Percentiles rank a stretch among this genome's conserved stretches.
phyloP scores from a whole-genome alignment of 2,797 vertebrate species.

The Helicolenus hilgendorfi region DNA sequence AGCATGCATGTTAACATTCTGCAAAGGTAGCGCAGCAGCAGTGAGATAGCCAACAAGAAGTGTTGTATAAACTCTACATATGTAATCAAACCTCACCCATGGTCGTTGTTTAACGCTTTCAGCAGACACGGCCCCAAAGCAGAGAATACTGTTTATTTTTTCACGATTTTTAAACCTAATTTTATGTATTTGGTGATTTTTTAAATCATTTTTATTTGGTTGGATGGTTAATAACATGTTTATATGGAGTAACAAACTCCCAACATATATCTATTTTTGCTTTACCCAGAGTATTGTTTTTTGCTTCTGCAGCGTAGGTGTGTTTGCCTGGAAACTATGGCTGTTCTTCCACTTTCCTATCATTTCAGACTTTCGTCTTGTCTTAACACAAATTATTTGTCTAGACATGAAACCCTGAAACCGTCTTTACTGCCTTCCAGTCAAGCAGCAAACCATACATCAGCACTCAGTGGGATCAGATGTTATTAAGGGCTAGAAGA shows the following conservation, averaged over 20 bases:
- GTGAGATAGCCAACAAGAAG: no score
- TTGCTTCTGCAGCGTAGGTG: neutral
- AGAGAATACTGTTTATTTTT: no score
- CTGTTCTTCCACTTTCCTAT: neutral
- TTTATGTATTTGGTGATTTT: no score
- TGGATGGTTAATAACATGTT: neutral
- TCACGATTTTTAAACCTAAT: no score
- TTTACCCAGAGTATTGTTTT: neutral
- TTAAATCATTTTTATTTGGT: accelerated
- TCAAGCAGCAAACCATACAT: slow-evolving; percentile 18
- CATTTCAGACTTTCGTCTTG: neutral
- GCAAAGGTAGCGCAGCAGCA: no score
- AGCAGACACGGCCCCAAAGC: neutral
- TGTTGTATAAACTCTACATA: no score
- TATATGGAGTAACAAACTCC: neutral
- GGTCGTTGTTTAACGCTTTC: neutral
- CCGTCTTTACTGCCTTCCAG: neutral
- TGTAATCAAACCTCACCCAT: neutral
- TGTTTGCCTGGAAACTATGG: neutral
- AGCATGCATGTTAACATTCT: no score
- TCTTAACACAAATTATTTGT: slow-evolving; percentile 2
- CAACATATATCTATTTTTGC: neutral
- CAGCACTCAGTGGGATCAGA: slow-evolving; percentile 35
- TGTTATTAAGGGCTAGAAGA: slow-evolving; percentile 27
- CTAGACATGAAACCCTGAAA: slow-evolving; percentile 4